These are phyloP conservation scores for Oreochromis mossambicus DNA, from an alignment of 2,797 vertebrate species.

Conservation along the genomic window DNA sequence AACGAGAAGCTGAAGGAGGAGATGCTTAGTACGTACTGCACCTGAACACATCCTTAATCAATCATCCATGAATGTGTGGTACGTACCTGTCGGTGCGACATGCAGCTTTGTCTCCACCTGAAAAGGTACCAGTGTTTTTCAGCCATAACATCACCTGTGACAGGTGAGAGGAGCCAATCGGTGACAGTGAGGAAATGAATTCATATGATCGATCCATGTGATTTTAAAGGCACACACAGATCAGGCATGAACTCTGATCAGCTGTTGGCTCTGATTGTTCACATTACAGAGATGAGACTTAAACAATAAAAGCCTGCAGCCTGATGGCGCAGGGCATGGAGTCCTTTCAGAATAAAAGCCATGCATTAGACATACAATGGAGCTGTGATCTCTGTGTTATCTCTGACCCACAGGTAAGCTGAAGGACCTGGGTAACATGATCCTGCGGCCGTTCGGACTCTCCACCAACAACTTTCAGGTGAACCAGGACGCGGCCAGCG, in stretches of 20 bases:
- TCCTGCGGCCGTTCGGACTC: conserved; percentile 93
- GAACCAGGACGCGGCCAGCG: conserved; percentile 87
- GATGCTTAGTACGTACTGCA: conserved; percentile 84
- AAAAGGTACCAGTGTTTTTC: background rate
- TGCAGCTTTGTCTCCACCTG: background rate
- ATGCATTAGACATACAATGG: background rate
- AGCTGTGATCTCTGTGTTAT: background rate
- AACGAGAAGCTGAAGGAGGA: conserved; percentile 95
- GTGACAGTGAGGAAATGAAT: background rate
- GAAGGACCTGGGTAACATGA: conserved; percentile 94
- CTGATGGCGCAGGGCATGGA: background rate
- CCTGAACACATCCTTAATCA: background rate
- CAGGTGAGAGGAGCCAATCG: background rate
- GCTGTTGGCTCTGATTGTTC: background rate
- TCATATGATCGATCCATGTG: background rate
- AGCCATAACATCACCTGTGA: background rate
- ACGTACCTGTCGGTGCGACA: background rate
- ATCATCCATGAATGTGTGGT: background rate
- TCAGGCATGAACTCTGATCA: background rate
- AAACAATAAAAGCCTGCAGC: background rate
- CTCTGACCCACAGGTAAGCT: conserved; percentile 82
- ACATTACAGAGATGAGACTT: background rate
- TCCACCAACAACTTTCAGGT: conserved; percentile 97
- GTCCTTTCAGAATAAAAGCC: background rate
- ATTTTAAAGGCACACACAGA: background rate